Conservation (phyloP, 2,113 vertebrate species). For the Ramphastos sulfuratus region DNA sequence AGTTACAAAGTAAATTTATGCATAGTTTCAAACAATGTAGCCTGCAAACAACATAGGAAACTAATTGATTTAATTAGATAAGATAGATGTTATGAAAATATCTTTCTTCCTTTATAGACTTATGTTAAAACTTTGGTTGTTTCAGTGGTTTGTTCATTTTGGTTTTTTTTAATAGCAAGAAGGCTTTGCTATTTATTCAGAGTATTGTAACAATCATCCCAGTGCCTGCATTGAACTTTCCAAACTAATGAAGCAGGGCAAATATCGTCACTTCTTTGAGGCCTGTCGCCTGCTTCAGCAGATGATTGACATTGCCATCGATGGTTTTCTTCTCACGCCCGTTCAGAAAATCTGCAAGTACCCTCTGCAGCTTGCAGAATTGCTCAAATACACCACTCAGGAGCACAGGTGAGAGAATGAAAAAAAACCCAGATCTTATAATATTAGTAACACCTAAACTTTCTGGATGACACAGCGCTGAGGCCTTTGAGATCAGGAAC, state of each 20-base stretch:
- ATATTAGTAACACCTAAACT: neutral
- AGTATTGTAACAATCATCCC: conserved; percentile 97
- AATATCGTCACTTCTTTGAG: conserved; percentile 96
- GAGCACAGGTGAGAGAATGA: conserved; percentile 86
- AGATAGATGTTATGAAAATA: neutral
- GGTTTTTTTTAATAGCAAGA: conserved; percentile 79
- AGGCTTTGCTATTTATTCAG: conserved; percentile 94
- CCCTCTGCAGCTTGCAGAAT: conserved; percentile 92
- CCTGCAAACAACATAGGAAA: neutral
- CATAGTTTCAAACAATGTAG: neutral
- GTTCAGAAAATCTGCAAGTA: conserved; percentile 99
- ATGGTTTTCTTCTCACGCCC: conserved; percentile 93
- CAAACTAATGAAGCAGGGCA: conserved; percentile 89
- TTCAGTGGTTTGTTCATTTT: neutral
- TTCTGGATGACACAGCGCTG: neutral
- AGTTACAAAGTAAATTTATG: neutral
- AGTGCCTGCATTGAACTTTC: conserved; percentile 88
- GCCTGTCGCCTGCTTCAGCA: conserved; percentile 96
- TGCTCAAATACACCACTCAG: conserved; percentile 94
- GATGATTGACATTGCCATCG: conserved; percentile 97
- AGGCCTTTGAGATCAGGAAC: neutral
- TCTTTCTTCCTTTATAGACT: neutral
- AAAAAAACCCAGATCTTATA: neutral
- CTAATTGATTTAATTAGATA: neutral
- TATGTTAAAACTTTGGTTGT: neutral